Conservation (phyloP, 2,113 vertebrate genomes). For the Pipra filicauda region DNA sequence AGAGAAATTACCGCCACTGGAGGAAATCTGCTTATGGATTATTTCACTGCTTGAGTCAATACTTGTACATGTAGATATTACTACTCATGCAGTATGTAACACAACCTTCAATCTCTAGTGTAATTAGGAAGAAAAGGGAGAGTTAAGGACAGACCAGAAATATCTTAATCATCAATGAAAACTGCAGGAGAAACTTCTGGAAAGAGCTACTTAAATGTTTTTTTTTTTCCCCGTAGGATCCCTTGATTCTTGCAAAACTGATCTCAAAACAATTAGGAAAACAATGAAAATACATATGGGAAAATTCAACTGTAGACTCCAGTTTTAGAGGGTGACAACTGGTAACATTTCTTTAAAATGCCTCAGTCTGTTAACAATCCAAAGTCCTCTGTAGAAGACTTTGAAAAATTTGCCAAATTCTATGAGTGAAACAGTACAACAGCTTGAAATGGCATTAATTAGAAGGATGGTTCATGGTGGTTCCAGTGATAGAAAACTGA, state of each 20-base stretch:
- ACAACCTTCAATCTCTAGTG: not conserved
- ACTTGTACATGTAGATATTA: not conserved
- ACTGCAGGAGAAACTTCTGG: conserved; percentile 36
- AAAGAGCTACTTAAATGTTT: not conserved
- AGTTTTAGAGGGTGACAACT: conserved; percentile 25
- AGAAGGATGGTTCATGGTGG: not conserved
- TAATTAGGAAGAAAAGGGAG: not conserved
- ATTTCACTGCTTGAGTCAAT: not conserved
- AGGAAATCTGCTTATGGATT: not conserved
- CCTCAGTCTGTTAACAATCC: not conserved
- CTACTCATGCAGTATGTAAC: not conserved
- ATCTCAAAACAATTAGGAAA: conserved; percentile 44
- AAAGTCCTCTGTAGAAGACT: not conserved
- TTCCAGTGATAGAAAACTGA: not conserved
- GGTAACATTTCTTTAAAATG: not conserved
- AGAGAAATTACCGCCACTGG: not conserved
- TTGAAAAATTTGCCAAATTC: not conserved
- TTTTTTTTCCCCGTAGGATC: not conserved
- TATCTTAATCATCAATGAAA: conserved; percentile 40
- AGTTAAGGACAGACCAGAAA: conserved; percentile 46
- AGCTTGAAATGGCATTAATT: not conserved
- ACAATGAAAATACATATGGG: conserved; percentile 40
- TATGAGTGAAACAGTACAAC: not conserved
- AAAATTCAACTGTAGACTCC: conserved; percentile 6
- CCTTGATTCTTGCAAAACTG: not conserved